A percentile compares a stretch with the other conserved stretches of the same genome.
phyloP scores from a whole-genome alignment of 1,140 invertebrate species.

The Drosophila mayri region DNA sequence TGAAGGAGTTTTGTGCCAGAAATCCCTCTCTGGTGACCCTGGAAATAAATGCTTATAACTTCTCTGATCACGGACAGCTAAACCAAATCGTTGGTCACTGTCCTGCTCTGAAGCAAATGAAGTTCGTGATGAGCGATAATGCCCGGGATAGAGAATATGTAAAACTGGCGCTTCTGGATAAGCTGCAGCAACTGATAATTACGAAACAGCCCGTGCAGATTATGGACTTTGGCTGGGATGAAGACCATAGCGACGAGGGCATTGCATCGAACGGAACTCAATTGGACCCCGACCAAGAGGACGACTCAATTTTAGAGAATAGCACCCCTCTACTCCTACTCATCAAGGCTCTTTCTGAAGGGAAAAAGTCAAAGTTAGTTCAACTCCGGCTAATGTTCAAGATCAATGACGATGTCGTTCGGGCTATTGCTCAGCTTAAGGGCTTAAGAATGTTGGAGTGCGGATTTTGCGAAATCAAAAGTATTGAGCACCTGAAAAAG shows the following conservation, averaged over 20 bases:
- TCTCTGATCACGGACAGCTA: slow-evolving; percentile 15
- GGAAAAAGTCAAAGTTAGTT: not conserved
- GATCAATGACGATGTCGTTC: slow-evolving; percentile 2
- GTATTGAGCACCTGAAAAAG: slow-evolving; percentile 5
- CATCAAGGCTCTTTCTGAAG: slow-evolving; percentile 4
- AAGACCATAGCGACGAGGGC: not conserved
- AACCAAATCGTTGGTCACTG: slow-evolving; percentile 26
- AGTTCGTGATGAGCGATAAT: slow-evolving; percentile 17
- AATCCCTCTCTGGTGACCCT: slow-evolving; percentile 4
- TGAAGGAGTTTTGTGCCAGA: slow-evolving; percentile 9
- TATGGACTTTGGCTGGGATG: not conserved
- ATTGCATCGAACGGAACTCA: not conserved
- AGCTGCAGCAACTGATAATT: slow-evolving; percentile 13
- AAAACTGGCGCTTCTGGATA: not conserved
- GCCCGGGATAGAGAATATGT: slow-evolving; percentile 8
- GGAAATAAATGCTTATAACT: slow-evolving; percentile 12
- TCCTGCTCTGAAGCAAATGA: slow-evolving; percentile 13
- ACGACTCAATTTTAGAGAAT: not conserved
- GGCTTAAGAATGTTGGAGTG: slow-evolving; percentile 12
- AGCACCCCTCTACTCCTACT: not conserved
- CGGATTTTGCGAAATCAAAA: slow-evolving; percentile 12
- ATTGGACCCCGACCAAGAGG: not conserved
- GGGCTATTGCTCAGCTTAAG: slow-evolving; percentile 16
- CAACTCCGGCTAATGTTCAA: slow-evolving; percentile 15
- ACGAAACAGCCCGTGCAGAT: not conserved